Evolutionary conservation across 2,888 invertebrate genomes (phyloP), one percentile per base, ranked within the genome.

Genomic region (Melanotus villosus): DNA sequence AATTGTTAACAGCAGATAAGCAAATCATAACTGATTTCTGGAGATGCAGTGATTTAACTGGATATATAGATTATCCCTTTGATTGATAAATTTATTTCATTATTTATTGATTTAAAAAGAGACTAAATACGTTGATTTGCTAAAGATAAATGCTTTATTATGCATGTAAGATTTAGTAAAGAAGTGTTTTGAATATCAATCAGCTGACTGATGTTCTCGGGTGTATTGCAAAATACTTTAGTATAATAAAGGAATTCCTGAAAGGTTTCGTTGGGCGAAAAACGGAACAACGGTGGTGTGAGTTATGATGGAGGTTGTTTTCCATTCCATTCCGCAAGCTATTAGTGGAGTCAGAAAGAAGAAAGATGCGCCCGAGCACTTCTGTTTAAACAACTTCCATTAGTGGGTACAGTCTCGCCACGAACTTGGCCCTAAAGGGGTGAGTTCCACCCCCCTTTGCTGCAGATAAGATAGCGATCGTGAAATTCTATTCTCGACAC

Each of bases 351-450:
- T 77, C 80, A 78, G 76, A 79, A 80, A 79, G 79, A 76, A 76
- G 75, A 72, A 81, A 78, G 80, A 81, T 80, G 80, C 79, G 79
- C 74, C 72, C 77, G 77, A 76, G 80, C 78, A 74, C 76, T 76
- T 75, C 80, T 81, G 81, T 82, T 82, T 83, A 83, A 82, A 82
- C 81, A 82, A 82, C 80, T 82, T 82, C 83, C 82, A 83, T 83
- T 83, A 83, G 82, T 78, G 79, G 72, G 72, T 73, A 72, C 74
- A 73, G 69, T 73, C 70, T 70, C 73, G 70, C 68, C 75, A 65
- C 60, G 38, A 60, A 60, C 68, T 56, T 62, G 50, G 65, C 41
- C 41, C 38, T 71, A 73, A 73, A 73, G 73, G 75, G 75, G 75
- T 75, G 70, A 75, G 64, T 26, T 54, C 54, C n/a, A n/a, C n/a